Base-by-base conservation (phyloP, 1,140 invertebrate species). In the Psilanteris sp. region DNA sequence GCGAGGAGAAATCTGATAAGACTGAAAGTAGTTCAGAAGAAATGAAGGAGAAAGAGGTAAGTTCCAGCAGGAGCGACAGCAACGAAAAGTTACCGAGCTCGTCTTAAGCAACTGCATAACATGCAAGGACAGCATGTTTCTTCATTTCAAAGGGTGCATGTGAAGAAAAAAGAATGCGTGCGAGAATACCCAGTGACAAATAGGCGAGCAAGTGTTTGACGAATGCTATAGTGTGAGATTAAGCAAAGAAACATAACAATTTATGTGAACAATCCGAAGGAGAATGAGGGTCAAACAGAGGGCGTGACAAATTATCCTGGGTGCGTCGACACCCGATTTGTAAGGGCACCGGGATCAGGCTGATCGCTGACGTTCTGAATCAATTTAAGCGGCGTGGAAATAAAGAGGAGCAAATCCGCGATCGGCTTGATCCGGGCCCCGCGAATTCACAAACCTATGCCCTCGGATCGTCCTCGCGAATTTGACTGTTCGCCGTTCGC, bases 381-480 rank as follows among this genome's bases (percentile, higher is more conserved):
- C 24, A 37, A 68, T 14, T 39, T 36, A 48, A 50, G 59, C 67
- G 57, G 57, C 55, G 57, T 62, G 20, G 15, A 8, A 59, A 22
- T 14, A 34, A 26, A n/a, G 26, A 15, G 55, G 57, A 78, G 57
- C 24, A 15, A n/a, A 3, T 48, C 16, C 29, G 62, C 13, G 55
- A 52, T 80, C 66, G 67, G 37, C 74, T 31, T 44, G 50, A 57
- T 55, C 70, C 75, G 57, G 32, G 37, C 26, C 34, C 5, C 5
- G 48, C 41, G 48, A 64, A 67, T 70, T 61, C 54, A 52, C 14
- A 27, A 9, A 64, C 29, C 44, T 64, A 15, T 18, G 57, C 41
- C 55, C 70, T 54, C 39, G 57, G 46, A 81, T 85, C 78, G 81
- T 87, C 78, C 81, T 62, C 52, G 76, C 55, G 80, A 83, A 84